Evolutionary conservation across 2,888 invertebrate species (phyloP).

Genomic region (Sinopyrophorus schimmeli): DNA sequence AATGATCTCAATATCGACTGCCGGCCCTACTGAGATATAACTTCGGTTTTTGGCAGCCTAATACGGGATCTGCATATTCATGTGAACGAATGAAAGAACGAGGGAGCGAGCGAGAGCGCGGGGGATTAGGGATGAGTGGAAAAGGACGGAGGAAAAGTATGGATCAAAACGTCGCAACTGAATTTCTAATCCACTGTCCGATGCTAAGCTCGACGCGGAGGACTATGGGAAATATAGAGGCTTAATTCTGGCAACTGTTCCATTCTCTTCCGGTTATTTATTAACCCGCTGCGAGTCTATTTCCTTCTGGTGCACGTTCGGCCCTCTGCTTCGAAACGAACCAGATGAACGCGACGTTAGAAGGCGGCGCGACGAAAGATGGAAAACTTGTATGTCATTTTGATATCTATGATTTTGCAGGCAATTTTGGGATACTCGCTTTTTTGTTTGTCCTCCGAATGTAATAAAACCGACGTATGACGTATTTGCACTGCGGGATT

Average conservation of each 20-base stretch:
- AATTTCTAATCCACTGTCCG: constrained; percentile 53
- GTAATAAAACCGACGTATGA: constrained; percentile 35
- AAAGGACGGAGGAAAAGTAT: constrained; percentile 43
- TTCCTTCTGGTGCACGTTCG: constrained; percentile 29
- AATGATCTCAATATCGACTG: constrained; percentile 47
- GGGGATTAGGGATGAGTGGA: constrained; percentile 33
- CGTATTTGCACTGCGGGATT: constrained; percentile 32
- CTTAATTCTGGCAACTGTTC: constrained; percentile 47
- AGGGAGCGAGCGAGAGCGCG: constrained; percentile 31
- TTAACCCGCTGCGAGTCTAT: constrained; percentile 38
- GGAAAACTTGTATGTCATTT: constrained; percentile 35
- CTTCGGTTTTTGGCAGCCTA: constrained; percentile 55
- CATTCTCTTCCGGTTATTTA: constrained; percentile 45
- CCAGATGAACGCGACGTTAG: constrained; percentile 29
- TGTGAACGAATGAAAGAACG: constrained; percentile 45
- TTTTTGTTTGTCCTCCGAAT: constrained; percentile 33
- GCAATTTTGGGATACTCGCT: constrained; percentile 40
- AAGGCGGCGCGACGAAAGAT: constrained; percentile 23
- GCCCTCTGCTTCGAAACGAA: constrained; percentile 24
- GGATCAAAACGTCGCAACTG: constrained; percentile 52
- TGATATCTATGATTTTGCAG: constrained; percentile 46
- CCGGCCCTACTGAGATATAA: constrained; percentile 48
- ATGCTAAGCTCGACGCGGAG: constrained; percentile 47
- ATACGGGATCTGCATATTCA: constrained; percentile 55
- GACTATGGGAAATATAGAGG: constrained; percentile 50